These are phyloP conservation scores for Stenurella melanura DNA, from an alignment of 2,888 invertebrate species.

Conservation along the genomic window DNA sequence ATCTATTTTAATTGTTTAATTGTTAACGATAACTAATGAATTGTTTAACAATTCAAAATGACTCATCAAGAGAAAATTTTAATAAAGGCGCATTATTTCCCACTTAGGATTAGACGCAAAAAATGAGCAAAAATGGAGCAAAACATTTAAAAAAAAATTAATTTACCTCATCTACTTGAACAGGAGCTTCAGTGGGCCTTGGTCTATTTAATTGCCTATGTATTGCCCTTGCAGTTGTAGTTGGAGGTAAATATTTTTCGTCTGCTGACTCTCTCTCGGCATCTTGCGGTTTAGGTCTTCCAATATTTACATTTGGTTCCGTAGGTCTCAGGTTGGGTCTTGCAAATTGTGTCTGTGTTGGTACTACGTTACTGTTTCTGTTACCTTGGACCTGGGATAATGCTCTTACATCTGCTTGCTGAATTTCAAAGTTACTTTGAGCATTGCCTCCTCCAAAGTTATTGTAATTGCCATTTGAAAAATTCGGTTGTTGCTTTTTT, in stretches of 20 bases:
- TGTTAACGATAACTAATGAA: too few species aligned
- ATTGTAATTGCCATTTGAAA: background rate
- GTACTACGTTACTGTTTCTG: conserved; percentile 19
- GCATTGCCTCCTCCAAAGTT: background rate
- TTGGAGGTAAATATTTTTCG: conserved; percentile 48
- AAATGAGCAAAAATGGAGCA: background rate
- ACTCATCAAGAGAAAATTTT: too few species aligned
- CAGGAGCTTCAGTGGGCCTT: conserved; percentile 14
- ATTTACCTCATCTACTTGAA: conserved; percentile 31
- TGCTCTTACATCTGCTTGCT: conserved; percentile 47
- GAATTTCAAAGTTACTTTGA: conserved; percentile 44
- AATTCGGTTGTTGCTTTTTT: background rate
- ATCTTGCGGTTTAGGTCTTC: background rate
- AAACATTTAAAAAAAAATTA: background rate
- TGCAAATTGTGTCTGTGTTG: conserved; percentile 10
- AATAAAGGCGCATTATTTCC: too few species aligned
- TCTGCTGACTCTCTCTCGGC: conserved; percentile 31
- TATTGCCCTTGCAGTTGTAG: conserved; percentile 31
- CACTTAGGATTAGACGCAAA: background rate
- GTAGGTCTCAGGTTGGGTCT: background rate
- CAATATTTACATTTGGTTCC: conserved; percentile 10
- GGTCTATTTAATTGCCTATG: background rate
- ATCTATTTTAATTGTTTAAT: too few species aligned
- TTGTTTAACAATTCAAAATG: background rate
- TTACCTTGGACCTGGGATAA: conserved; percentile 25